Evolutionary conservation across 1,140 invertebrate species (phyloP).

Genomic region (Procambarus clarkii): DNA sequence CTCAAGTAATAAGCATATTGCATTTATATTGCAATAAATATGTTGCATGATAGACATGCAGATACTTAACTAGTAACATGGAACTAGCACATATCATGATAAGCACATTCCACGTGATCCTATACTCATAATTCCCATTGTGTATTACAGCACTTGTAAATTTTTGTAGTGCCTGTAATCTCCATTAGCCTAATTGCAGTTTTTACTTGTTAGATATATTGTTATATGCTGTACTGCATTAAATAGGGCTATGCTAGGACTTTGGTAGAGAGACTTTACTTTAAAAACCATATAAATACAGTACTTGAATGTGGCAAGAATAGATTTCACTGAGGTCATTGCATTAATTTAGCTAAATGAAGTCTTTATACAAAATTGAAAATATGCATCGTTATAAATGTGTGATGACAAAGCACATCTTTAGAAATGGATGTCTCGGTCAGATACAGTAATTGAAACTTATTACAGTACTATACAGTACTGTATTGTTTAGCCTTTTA

Average conservation of each 20-base stretch:
- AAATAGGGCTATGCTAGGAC: background rate
- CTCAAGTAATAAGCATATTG: no score
- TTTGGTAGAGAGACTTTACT: background rate
- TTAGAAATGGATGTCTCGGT: background rate
- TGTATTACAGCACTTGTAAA: background rate
- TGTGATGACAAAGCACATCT: background rate
- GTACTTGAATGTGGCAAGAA: background rate
- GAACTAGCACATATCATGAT: no score
- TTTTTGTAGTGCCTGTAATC: no score
- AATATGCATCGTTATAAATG: background rate
- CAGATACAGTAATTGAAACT: background rate
- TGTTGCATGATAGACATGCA: no score
- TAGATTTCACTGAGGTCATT: background rate
- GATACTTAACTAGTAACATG: no score
- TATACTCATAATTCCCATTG: background rate
- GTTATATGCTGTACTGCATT: no score
- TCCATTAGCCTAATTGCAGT: no score
- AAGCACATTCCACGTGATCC: no score
- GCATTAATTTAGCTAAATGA: background rate
- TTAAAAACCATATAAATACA: background rate
- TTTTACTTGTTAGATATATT: no score
- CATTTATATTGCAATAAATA: no score
- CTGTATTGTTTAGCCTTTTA: conserved; percentile 18
- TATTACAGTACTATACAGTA: no score
- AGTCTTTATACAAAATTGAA: background rate